Base-by-base conservation (phyloP, 2,888 invertebrate genomes). In the Slavum lentiscoides region DNA sequence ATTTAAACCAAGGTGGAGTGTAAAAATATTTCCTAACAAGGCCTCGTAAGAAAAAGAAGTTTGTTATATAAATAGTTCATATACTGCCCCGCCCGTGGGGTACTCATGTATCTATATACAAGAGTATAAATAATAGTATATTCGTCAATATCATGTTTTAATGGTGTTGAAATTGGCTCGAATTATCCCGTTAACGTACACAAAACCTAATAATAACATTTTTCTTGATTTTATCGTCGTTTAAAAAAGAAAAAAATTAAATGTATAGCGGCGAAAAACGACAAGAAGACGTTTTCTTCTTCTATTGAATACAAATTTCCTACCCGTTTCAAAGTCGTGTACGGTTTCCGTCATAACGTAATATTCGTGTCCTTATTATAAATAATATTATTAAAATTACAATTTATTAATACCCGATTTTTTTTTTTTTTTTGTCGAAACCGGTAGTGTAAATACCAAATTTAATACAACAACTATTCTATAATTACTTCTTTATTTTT, bases 11-110 rank as follows among this genome's bases (percentile, higher is more conserved):
- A 58, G 9, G 8, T 11, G n/a, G 19, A 19, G 19, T 19, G 23
- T 55, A 55, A 30, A 73, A 74, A 62, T 74, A 74, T 62, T 62
- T n/a, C 49, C 62, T n/a, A 15, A 74, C 62, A 43, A 74, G 62
- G 73, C 73, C 62, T 74, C 62, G 19, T 55, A 61, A 55, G 19
- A 17, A 30, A 17, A 73, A 64, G 21, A 37, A 37, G 37, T 53
- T 64, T 53, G n/a, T 37, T 58, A 19, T 58, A 74, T 74, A 66
- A 74, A 74, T 66, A 74, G 37, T 55, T 21, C 30, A 30, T 55
- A 17, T 53, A 74, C 64, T 11, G 55, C 55, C 21, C 21, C 9
- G 55, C 66, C 17, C 21, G 21, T 55, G 55, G 11, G 64, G n/a
- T 37, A 49, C 17, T 59, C 15, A 21, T 11, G 17, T 11, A 17